phyloP scores from a whole-genome alignment of 2,797 vertebrate species.

The Clarias fuscus region DNA sequence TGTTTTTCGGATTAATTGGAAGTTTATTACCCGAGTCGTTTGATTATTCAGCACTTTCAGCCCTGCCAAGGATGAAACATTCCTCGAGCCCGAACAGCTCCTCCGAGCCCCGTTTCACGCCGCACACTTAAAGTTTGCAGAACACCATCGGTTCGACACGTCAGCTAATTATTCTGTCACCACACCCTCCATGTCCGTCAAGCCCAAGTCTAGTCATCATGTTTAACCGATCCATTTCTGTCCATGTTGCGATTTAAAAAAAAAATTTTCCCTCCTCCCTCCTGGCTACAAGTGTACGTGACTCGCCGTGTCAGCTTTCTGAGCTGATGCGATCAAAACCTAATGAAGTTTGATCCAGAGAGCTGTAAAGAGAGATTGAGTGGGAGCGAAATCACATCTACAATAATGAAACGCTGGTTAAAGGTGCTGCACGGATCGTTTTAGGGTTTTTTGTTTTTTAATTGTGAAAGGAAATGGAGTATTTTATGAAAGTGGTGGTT shows the following conservation, averaged over 20 bases:
- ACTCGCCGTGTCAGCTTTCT: constrained; percentile 4
- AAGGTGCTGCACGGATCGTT: not conserved
- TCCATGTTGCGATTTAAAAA: not conserved
- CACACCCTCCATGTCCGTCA: not conserved
- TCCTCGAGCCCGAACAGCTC: not conserved
- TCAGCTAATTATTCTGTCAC: not conserved
- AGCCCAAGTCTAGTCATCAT: not conserved
- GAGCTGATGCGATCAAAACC: constrained; percentile 9
- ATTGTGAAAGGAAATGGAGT: not conserved
- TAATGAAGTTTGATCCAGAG: not conserved
- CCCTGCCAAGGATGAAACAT: not conserved
- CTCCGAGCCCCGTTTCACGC: too few species aligned
- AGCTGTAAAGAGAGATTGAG: not conserved
- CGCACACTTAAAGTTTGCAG: not conserved
- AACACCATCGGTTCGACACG: not conserved
- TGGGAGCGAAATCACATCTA: not conserved
- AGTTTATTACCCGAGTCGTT: not conserved
- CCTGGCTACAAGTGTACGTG: not conserved
- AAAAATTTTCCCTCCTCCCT: too few species aligned
- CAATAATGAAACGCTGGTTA: not conserved
- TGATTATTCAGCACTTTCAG: not conserved
- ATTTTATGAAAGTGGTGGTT: not conserved
- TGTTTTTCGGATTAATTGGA: not conserved
- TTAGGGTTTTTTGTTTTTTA: not conserved
- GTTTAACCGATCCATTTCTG: not conserved